phyloP scores from a whole-genome alignment of 2,113 vertebrate species.

The Indicator maculatus region DNA sequence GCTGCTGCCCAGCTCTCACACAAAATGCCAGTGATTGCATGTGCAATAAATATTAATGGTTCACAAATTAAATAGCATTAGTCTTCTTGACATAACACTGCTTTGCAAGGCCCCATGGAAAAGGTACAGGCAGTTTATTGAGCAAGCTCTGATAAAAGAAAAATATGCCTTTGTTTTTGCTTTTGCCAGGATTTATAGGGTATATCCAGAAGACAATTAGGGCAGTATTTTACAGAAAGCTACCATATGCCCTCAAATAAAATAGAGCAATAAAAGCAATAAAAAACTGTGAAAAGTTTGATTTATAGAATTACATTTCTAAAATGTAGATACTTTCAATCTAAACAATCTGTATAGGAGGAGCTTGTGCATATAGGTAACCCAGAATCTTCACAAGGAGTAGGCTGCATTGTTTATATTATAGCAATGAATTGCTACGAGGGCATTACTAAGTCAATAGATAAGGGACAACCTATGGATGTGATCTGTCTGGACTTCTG shows the following conservation, averaged over 20 bases:
- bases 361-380: neutral
- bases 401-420: neutral
- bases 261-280: conserved; percentile 18
- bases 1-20: conserved; percentile 2
- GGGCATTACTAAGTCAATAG: neutral
- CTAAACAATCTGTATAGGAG: neutral
- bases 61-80: conserved; percentile 55
- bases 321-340: neutral
- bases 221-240: neutral
- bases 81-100: conserved; percentile 40
- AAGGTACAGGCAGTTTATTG: neutral
- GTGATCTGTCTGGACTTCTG: no score
- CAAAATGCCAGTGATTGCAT: conserved; percentile 20
- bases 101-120: conserved; percentile 1
- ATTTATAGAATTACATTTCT: conserved; percentile 29
- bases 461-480: no score
- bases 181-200: conserved; percentile 30
- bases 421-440: neutral
- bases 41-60: conserved; percentile 58
- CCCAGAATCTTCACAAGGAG: neutral
- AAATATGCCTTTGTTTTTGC: conserved; percentile 13
- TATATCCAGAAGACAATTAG: conserved; percentile 47
- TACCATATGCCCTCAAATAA: conserved; percentile 23
- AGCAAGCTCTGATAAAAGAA: conserved; percentile 10
- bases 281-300: conserved; percentile 6